phyloP scores from a whole-genome alignment of 2,113 vertebrate species.

The Suricata suricatta region DNA sequence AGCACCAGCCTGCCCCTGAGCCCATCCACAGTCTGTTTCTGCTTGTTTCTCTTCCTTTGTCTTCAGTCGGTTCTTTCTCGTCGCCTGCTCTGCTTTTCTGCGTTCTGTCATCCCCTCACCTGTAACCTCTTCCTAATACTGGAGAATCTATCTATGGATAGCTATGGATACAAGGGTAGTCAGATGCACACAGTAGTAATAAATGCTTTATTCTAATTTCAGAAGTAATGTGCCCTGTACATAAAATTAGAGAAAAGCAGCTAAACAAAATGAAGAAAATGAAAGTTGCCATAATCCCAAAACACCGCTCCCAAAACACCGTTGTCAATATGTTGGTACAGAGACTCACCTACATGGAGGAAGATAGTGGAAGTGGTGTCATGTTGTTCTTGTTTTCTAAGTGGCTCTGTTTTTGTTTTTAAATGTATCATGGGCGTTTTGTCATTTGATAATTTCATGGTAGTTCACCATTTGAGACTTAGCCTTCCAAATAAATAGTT shows the following conservation, averaged over 20 bases:
- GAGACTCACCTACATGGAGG: not conserved
- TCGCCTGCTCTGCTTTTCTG: not conserved
- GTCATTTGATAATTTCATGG: not conserved
- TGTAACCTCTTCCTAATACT: not conserved
- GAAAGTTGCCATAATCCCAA: not conserved
- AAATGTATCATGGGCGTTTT: not conserved
- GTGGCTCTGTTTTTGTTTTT: conserved; percentile 3
- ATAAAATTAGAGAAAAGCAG: not conserved
- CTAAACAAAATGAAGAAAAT: not conserved
- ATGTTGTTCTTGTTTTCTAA: not conserved
- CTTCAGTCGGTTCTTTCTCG: not conserved
- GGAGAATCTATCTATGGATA: not conserved
- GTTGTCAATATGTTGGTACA: not conserved
- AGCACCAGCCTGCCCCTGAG: accelerated
- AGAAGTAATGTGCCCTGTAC: not conserved
- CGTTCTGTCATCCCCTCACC: not conserved
- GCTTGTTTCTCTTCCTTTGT: not conserved
- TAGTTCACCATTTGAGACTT: not conserved
- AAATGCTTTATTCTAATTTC: not conserved
- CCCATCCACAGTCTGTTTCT: not conserved
- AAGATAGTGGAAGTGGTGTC: not conserved
- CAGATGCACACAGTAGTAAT: not conserved
- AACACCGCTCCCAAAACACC: not conserved
- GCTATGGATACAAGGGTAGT: not conserved
- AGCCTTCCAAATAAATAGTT: conserved; percentile 25